Conservation (phyloP, 1,140 invertebrate genomes). For the Pinna nobilis region DNA sequence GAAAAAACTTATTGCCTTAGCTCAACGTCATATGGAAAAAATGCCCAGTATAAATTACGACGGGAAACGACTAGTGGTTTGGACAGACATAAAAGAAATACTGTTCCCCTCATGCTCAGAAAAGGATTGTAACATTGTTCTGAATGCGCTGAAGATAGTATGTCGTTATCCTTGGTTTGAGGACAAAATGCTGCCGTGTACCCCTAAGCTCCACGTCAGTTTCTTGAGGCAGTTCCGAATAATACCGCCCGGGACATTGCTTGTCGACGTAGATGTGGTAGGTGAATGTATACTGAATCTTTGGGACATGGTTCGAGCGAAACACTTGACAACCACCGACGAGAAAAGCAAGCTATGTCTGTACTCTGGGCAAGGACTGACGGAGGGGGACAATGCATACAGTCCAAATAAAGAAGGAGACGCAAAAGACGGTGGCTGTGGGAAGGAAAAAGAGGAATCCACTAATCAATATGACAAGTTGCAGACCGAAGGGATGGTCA, state of each 20-base stretch:
- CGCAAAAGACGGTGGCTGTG: not conserved
- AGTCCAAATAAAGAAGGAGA: not conserved
- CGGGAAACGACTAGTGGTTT: not conserved
- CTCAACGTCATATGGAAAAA: conserved; percentile 25
- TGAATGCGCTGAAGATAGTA: conserved; percentile 5
- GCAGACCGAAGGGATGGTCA: not conserved
- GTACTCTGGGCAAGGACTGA: conserved; percentile 7
- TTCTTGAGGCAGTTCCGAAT: conserved; percentile 25
- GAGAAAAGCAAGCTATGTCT: conserved; percentile 4
- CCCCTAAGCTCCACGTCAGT: conserved; percentile 17
- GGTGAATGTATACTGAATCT: not conserved
- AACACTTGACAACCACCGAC: not conserved
- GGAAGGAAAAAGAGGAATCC: not conserved
- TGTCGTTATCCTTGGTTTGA: conserved; percentile 11
- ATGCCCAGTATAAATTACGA: conserved; percentile 11
- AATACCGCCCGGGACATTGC: conserved; percentile 15
- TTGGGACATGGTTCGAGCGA: not conserved
- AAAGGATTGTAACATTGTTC: conserved; percentile 14
- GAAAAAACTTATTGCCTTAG: too few species aligned
- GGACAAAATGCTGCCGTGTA: not conserved
- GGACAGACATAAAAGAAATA: conserved; percentile 31
- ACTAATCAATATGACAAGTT: not conserved
- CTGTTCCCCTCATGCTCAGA: conserved; percentile 28
- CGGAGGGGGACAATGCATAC: not conserved
- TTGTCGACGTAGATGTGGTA: not conserved